Percentiles rank a stretch among this genome's conserved stretches.
Evolutionary conservation across 2,797 vertebrate genomes (phyloP).

Genomic region (Craterocephalus amniculus): DNA sequence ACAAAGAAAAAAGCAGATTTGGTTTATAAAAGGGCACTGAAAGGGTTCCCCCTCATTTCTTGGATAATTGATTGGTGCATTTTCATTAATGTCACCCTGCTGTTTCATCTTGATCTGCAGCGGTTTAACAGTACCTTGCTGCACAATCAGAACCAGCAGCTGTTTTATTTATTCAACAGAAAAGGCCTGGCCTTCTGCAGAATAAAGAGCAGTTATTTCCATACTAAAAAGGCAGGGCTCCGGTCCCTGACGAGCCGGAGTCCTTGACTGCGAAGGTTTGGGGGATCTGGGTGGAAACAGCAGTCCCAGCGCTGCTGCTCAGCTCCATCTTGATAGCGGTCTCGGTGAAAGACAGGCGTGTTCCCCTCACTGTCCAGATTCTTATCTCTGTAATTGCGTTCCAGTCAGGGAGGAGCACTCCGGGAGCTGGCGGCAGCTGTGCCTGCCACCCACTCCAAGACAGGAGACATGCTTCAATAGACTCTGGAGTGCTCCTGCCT

Average conservation of each 20-base stretch:
- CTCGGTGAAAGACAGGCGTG: slow-evolving; percentile 64
- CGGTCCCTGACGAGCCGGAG: slow-evolving; percentile 6
- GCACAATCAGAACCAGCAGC: background rate
- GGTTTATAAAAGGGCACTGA: no score
- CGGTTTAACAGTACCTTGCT: background rate
- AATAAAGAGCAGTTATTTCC: slow-evolving; percentile 1
- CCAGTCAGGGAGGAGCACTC: slow-evolving; percentile 56
- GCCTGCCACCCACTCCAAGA: slow-evolving; percentile 58
- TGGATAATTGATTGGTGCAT: no score
- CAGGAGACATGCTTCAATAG: slow-evolving; percentile 53
- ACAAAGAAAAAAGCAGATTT: no score
- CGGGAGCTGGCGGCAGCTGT: slow-evolving; percentile 31
- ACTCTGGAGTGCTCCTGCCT: slow-evolving; percentile 40
- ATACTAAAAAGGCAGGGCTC: background rate
- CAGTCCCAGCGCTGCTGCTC: slow-evolving; percentile 47
- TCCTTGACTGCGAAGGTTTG: slow-evolving; percentile 26
- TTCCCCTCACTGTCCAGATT: slow-evolving; percentile 71
- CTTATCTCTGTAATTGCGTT: slow-evolving; percentile 78
- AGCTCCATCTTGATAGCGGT: slow-evolving; percentile 65
- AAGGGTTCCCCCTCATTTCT: no score
- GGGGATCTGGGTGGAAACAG: slow-evolving; percentile 19
- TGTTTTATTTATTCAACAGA: no score
- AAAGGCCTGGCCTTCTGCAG: background rate
- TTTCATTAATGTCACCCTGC: no score
- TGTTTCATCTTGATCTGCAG: no score